Evolutionary conservation across 2,113 vertebrate genomes (phyloP), one percentile per base, ranked within the genome.

Genomic region (Phalacrocorax pelagicus): DNA sequence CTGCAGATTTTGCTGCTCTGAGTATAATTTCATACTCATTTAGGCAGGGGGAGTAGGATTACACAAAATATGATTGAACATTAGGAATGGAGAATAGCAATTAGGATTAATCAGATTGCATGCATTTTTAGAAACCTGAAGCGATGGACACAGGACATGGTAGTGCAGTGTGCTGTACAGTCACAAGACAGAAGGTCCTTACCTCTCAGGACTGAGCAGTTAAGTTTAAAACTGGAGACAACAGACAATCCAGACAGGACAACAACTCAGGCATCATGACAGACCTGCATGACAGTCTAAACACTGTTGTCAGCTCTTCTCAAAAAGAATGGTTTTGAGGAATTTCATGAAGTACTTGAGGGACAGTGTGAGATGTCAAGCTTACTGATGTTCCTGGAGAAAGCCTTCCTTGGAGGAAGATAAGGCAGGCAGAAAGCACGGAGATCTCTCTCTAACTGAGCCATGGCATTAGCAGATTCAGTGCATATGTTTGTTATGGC

Each of bases 21-120:
- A 70, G 54, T 61, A 86, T 69, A 66, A 95, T 87, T 84, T 93
- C 44, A 44, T 85, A 63, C 24, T 46, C 62, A 24, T 51, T 81
- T 85, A 70, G 69, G 38, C 62, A 92, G 18, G 26, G 58, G 66
- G 79, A 87, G 40, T 93, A 90, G 44, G 44, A 59, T 95, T 95
- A 92, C 90, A 81, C 44, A 96, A 86, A 92, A 82, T 86, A 82
- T 15, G 85, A 92, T 88, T 90, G 93, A 82, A 54, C 62, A 72
- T 69, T 88, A 90, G 85, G 91, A 97, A 75, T 36, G 29, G 94
- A 95, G 81, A 94, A 75, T 58, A 85, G 81, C 88, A 92, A 83
- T 83, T 77, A 86, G 67, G 72, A 83, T 83, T 75, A 67, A 80
- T 92, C 26, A 32, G 62, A 73, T 29, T 58, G 44, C 49, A 65